Percentiles rank a stretch among this genome's conserved stretches.
Evolutionary conservation across 2,888 invertebrate species (phyloP).

Genomic region (Liodrosophila aerea): DNA sequence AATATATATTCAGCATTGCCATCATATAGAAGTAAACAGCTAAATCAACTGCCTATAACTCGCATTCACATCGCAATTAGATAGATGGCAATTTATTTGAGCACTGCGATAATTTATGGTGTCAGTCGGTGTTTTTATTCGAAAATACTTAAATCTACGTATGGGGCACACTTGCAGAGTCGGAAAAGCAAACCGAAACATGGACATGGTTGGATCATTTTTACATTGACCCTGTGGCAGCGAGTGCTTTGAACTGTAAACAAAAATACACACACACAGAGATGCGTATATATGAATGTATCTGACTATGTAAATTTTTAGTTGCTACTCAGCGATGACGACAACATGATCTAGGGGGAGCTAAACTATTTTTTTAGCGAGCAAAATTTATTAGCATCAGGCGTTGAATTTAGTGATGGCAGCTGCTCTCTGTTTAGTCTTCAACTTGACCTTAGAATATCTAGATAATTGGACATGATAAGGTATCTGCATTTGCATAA

Average conservation of each 20-base stretch:
- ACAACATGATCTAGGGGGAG: slow-evolving; percentile 32
- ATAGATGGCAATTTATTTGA: slow-evolving; percentile 13
- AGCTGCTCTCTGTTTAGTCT: slow-evolving; percentile 41
- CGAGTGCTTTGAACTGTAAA: slow-evolving; percentile 68
- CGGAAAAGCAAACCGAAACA: slow-evolving; percentile 39
- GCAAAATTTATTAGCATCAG: slow-evolving; percentile 52
- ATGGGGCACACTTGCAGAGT: slow-evolving; percentile 6
- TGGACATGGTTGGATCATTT: slow-evolving; percentile 46
- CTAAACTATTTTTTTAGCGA: slow-evolving; percentile 5
- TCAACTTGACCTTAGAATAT: slow-evolving; percentile 58
- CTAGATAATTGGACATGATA: slow-evolving; percentile 39
- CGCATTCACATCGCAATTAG: slow-evolving; percentile 49
- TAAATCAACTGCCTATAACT: slow-evolving; percentile 37
- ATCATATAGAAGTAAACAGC: slow-evolving; percentile 25
- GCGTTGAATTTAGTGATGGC: slow-evolving; percentile 26
- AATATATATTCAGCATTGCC: slow-evolving; percentile 32
- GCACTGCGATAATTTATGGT: slow-evolving; percentile 47
- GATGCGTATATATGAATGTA: slow-evolving; percentile 1
- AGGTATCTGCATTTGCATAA: slow-evolving; percentile 42
- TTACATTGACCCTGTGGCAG: slow-evolving; percentile 64
- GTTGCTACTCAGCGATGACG: slow-evolving; percentile 46
- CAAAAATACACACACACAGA: slow-evolving; percentile 27
- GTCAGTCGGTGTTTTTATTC: slow-evolving; percentile 33
- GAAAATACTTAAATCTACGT: slow-evolving; percentile 6
- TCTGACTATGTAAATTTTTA: slow-evolving; percentile 32